Conservation (phyloP, 2,888 invertebrate species). For the Tiphia femorata region DNA sequence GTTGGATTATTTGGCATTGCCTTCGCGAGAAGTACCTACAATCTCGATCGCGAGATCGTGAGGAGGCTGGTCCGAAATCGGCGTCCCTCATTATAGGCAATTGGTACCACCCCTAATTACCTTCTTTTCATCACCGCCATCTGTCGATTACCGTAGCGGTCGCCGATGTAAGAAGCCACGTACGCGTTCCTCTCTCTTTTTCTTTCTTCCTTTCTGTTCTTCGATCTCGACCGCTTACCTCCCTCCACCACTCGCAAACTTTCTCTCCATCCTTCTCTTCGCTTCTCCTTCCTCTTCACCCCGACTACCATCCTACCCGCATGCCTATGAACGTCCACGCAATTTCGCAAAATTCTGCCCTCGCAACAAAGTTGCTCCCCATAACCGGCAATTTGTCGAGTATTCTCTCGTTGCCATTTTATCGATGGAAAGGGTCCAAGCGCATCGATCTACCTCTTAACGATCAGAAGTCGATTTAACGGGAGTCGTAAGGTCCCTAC, state of each 20-base stretch:
- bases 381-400: conserved; percentile 28
- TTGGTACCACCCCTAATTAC: conserved; percentile 31
- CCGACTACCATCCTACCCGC: no score
- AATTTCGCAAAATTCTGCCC: conserved; percentile 17
- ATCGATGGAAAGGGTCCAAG: no score
- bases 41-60: conserved; percentile 5
- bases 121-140: conserved; percentile 15
- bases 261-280: no score
- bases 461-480: conserved; percentile 7
- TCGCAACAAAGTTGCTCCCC: conserved; percentile 23
- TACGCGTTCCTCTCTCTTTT: not conserved
- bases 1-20: no score
- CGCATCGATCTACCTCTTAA: conserved; percentile 16
- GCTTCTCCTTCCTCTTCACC: no score
- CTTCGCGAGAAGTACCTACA: no score
- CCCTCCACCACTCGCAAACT: not conserved
- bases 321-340: conserved; percentile 8
- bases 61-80: conserved; percentile 3
- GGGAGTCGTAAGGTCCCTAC: conserved; percentile 3
- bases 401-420: conserved; percentile 22
- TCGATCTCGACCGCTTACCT: not conserved
- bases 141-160: conserved; percentile 10
- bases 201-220: not conserved
- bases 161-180: conserved; percentile 18
- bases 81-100: conserved; percentile 22